Percentiles rank a stretch among this genome's conserved stretches.
Evolutionary conservation across 64 coral and sea anemone genomes (phyloP).

Genomic region (Anthopleura sola): DNA sequence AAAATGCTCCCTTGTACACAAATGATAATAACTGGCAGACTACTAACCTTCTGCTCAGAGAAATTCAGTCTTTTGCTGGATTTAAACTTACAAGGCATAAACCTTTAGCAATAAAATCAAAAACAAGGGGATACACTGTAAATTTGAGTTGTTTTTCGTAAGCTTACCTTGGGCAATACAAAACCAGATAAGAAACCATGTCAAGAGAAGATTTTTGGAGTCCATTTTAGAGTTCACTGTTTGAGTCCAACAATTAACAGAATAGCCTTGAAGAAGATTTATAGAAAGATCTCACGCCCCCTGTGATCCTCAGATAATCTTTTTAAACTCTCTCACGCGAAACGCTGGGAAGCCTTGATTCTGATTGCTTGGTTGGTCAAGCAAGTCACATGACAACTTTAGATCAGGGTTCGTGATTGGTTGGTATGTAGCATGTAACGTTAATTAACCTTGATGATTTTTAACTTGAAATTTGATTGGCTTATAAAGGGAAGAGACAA

Average conservation of each 20-base stretch:
- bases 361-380: not conserved
- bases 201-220: not conserved
- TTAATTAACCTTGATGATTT: not conserved
- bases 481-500: no score
- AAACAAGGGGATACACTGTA: not conserved
- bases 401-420: no score
- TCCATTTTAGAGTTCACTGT: not conserved
- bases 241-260: not conserved
- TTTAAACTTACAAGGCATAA: not conserved
- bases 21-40: not conserved
- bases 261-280: not conserved
- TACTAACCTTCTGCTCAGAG: not conserved
- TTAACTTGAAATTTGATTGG: no score
- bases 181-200: not conserved
- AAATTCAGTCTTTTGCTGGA: not conserved
- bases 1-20: no score
- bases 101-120: not conserved
- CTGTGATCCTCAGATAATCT: not conserved
- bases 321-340: not conserved
- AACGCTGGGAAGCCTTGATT: not conserved
- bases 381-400: not conserved
- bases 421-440: not conserved
- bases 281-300: not conserved
- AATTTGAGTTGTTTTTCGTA: not conserved
- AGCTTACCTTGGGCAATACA: not conserved